phyloP scores from a whole-genome alignment of 1,140 invertebrate genomes.

The Ephestia elutella region DNA sequence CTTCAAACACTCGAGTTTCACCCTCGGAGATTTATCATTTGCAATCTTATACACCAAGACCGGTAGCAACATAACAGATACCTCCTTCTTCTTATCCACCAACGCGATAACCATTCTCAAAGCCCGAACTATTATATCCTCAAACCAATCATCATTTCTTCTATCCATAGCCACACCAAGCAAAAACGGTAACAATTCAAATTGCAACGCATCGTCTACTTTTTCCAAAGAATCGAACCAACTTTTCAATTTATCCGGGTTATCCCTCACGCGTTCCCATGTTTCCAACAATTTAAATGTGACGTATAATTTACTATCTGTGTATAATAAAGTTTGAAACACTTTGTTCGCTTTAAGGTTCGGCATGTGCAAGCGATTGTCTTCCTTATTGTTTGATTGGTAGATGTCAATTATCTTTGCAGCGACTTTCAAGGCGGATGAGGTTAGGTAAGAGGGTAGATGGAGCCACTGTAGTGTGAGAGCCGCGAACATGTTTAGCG shows the following conservation, averaged over 20 bases:
- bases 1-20: constrained; percentile 53
- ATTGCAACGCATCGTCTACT: constrained; percentile 31
- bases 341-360: constrained; percentile 50
- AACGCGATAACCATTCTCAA: constrained; percentile 36
- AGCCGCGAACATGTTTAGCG: constrained; percentile 37
- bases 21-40: constrained; percentile 35
- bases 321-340: constrained; percentile 44
- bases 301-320: constrained; percentile 39
- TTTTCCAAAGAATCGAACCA: constrained; percentile 42
- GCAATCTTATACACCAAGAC: constrained; percentile 55
- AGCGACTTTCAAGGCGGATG: constrained; percentile 43
- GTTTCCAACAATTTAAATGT: constrained; percentile 47
- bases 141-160: constrained; percentile 28
- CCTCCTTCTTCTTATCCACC: constrained; percentile 43
- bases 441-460: constrained; percentile 51
- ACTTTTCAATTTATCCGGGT: constrained; percentile 39
- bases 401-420: constrained; percentile 50
- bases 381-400: constrained; percentile 27
- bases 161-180: constrained; percentile 43
- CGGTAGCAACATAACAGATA: constrained; percentile 48
- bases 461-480: constrained; percentile 46
- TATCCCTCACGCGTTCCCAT: constrained; percentile 48
- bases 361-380: constrained; percentile 38
- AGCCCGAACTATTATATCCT: constrained; percentile 34
- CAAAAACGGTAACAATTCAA: constrained; percentile 48